Conservation (phyloP, 2,888 invertebrate species). For the Cantharis flavilabris region DNA sequence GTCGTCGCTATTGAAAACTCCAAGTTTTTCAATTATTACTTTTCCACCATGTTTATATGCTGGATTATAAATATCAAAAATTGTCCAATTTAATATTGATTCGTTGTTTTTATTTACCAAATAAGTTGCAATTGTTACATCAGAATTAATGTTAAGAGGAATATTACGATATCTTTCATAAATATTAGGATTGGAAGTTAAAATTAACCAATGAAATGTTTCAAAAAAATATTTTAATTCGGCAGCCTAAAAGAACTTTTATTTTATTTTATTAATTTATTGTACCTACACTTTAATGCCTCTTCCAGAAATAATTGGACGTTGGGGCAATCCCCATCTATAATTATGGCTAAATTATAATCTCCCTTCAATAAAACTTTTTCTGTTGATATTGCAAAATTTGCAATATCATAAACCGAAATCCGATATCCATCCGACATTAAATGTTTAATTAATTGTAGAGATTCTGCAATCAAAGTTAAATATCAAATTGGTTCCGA, state of each 20-base stretch:
- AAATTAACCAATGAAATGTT: slow-evolving; percentile 54
- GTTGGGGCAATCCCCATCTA: not conserved
- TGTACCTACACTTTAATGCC: not conserved
- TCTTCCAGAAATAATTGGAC: not conserved
- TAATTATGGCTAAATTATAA: slow-evolving; percentile 3
- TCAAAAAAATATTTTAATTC: slow-evolving; percentile 39
- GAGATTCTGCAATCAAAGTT: slow-evolving; percentile 2
- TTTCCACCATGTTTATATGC: not conserved
- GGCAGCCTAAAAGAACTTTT: slow-evolving; percentile 27
- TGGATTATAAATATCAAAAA: not conserved
- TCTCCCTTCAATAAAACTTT: not conserved
- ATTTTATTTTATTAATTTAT: not conserved
- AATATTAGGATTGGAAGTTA: slow-evolving; percentile 44
- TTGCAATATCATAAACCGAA: slow-evolving; percentile 1
- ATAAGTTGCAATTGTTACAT: not conserved
- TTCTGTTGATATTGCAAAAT: not conserved
- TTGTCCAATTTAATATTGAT: slow-evolving; percentile 18
- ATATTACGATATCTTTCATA: slow-evolving; percentile 46
- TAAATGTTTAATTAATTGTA: not conserved
- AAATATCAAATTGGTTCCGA: not conserved
- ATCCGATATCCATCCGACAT: not conserved
- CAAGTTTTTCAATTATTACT: slow-evolving; percentile 53
- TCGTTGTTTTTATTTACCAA: slow-evolving; percentile 1
- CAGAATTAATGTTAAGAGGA: slow-evolving; percentile 57
- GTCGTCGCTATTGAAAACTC: slow-evolving; percentile 36